These are phyloP conservation scores for Chironomus striatipennis DNA, from an alignment of 1,140 invertebrate genomes.

Conservation along the genomic window DNA sequence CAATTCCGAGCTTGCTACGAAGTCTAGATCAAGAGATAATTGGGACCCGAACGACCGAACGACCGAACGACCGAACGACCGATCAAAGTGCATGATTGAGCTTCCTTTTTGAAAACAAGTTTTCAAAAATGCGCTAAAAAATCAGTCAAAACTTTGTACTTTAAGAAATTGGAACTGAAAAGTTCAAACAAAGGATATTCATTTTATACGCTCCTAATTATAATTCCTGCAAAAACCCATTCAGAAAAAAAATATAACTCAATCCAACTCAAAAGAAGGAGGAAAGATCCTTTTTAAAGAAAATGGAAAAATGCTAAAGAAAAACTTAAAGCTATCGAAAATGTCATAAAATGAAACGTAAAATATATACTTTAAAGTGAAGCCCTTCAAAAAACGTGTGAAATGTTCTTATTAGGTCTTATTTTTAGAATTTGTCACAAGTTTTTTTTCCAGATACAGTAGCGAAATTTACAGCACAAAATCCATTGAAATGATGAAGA, in stretches of 20 bases:
- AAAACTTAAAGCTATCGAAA: slow-evolving; percentile 14
- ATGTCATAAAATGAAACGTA: not conserved
- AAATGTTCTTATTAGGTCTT: slow-evolving; percentile 5
- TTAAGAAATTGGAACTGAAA: not conserved
- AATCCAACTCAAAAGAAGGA: too few species aligned
- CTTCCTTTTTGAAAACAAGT: too few species aligned
- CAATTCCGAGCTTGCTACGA: too few species aligned
- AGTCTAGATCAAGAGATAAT: too few species aligned
- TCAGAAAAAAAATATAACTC: too few species aligned
- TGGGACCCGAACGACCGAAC: too few species aligned
- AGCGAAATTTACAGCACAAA: not conserved
- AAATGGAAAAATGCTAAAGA: not conserved
- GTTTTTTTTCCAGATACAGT: not conserved
- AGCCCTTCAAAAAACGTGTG: slow-evolving; percentile 20
- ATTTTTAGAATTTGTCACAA: not conserved
- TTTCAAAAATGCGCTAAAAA: not conserved
- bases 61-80: too few species aligned
- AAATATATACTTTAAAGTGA: slow-evolving; percentile 10
- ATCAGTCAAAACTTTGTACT: too few species aligned
- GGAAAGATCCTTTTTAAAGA: too few species aligned
- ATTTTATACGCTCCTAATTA: too few species aligned
- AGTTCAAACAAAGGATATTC: not conserved
- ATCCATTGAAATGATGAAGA: not conserved
- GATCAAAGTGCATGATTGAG: too few species aligned
- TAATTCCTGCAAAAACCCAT: too few species aligned